Percentiles rank a stretch among this genome's conserved stretches.
Evolutionary conservation across 2,797 vertebrate species (phyloP).

Genomic region (Cyprinella venusta): DNA sequence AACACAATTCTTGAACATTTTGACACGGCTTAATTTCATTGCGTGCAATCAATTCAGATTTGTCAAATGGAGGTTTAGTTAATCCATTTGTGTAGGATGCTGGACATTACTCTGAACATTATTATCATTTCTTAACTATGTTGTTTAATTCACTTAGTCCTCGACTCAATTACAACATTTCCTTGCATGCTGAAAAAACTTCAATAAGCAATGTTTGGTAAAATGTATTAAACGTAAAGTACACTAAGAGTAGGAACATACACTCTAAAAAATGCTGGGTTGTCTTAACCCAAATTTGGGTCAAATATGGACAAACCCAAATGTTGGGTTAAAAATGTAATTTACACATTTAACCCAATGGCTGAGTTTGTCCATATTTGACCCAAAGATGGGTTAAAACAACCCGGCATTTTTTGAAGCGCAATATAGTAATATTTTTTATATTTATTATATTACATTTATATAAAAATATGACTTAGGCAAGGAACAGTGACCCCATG

Average conservation of each 20-base stretch:
- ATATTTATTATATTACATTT: background rate
- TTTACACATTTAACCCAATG: too few relatives aligned
- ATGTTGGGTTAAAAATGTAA: too few relatives aligned
- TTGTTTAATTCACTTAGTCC: conserved; percentile 1
- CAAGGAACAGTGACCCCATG: background rate
- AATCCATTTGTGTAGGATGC: conserved; percentile 10
- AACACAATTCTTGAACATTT: conserved; percentile 26
- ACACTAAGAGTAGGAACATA: background rate
- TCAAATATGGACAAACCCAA: too few relatives aligned
- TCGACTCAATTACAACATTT: background rate
- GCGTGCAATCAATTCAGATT: conserved; percentile 23
- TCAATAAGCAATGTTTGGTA: background rate
- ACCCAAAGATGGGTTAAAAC: too few relatives aligned
- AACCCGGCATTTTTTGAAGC: too few relatives aligned
- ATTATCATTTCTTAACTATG: background rate
- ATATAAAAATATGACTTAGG: background rate
- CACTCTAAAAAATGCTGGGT: too few relatives aligned
- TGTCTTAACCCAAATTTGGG: too few relatives aligned
- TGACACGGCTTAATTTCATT: conserved; percentile 23
- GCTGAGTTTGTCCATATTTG: too few relatives aligned
- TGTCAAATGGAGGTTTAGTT: conserved; percentile 27
- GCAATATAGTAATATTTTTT: background rate
- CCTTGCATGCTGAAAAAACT: background rate
- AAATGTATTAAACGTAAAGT: background rate
- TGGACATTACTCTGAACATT: conserved; percentile 2